Evolutionary conservation across 2,797 vertebrate species (phyloP).

Genomic region (Gymnoscopelus braueri): DNA sequence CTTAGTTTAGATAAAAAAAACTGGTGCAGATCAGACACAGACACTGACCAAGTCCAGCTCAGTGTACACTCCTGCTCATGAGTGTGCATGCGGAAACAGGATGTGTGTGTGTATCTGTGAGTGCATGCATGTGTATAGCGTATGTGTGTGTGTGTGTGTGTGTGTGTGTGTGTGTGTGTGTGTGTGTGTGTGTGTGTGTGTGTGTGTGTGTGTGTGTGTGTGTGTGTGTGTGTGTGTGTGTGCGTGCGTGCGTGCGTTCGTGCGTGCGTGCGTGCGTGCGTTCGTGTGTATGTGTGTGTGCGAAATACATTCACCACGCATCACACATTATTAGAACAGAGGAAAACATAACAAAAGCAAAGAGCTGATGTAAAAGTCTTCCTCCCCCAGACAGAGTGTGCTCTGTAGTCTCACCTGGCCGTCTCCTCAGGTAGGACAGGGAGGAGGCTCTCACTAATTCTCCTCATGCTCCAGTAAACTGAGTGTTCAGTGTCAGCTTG

Average conservation of each 20-base stretch:
- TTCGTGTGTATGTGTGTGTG: background rate
- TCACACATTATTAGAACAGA: background rate
- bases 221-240: background rate
- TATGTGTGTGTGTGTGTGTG: too few relatives aligned
- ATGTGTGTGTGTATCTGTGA: background rate
- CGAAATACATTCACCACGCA: background rate
- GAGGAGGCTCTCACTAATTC: conserved; percentile 31
- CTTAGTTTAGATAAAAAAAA: conserved; percentile 22
- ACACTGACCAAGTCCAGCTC: background rate
- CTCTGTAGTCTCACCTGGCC: conserved; percentile 17
- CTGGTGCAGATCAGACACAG: conserved; percentile 20
- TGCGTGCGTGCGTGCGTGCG: background rate
- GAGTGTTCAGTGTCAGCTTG: conserved; percentile 45
- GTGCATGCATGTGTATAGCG: too few relatives aligned
- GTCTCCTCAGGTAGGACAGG: conserved; percentile 28
- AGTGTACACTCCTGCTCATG: background rate
- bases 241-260: too few relatives aligned
- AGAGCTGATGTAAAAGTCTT: background rate
- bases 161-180: background rate
- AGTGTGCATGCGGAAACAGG: background rate
- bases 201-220: background rate
- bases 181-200: background rate
- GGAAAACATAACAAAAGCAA: background rate
- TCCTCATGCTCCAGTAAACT: conserved; percentile 24
- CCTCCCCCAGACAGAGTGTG: conserved; percentile 9